These are phyloP conservation scores for Neoitamus cyanurus DNA, from an alignment of 2,888 invertebrate genomes.

Conservation along the genomic window DNA sequence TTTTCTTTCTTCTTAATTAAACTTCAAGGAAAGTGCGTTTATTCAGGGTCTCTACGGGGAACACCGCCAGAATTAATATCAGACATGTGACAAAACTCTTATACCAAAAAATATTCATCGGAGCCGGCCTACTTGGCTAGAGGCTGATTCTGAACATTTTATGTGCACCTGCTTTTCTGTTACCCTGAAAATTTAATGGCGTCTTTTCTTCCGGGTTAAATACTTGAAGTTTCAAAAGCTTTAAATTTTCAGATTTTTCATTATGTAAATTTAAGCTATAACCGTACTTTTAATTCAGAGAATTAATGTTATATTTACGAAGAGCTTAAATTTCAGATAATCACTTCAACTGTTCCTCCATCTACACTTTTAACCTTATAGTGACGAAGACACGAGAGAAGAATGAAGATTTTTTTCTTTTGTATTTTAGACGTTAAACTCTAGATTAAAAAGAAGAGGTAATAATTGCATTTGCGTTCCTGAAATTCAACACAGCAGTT, in stretches of 20 bases:
- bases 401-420: no score
- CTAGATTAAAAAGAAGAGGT: no score
- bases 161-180: background rate
- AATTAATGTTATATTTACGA: no score
- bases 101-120: background rate
- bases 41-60: background rate
- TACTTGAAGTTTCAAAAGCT: background rate
- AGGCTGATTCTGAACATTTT: background rate
- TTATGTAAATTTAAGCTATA: no score
- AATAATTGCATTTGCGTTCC: no score
- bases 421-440: no score
- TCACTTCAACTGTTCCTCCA: no score
- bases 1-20: background rate
- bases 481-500: no score
- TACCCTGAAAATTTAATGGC: background rate
- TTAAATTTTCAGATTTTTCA: background rate
- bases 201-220: background rate
- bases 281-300: no score
- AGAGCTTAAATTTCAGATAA: no score
- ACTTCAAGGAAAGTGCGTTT: background rate
- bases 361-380: no score
- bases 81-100: background rate
- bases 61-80: background rate
- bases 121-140: background rate
- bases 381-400: no score